A percentile compares a stretch with the other conserved stretches of the same genome.
Conservation (phyloP, 2,888 invertebrate genomes). For the Volucella inanis region DNA sequence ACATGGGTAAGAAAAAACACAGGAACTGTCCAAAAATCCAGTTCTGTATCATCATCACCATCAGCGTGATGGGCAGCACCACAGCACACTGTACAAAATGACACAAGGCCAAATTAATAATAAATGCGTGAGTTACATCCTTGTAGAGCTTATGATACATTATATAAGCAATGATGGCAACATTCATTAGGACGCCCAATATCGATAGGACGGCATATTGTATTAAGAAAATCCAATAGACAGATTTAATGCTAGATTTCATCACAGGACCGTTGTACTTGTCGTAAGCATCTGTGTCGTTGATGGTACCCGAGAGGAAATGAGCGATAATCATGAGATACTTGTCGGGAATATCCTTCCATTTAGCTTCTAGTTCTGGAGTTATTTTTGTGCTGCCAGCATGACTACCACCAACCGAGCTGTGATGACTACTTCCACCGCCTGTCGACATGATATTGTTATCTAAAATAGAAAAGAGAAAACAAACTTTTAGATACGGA, state of each 20-base stretch:
- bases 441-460: constrained; percentile 37
- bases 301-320: constrained; percentile 79
- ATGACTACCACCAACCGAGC: constrained; percentile 14
- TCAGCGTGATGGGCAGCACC: constrained; percentile 88
- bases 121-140: constrained; percentile 87
- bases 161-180: constrained; percentile 85
- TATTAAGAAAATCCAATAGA: constrained; percentile 86
- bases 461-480: constrained; percentile 35
- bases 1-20: constrained; percentile 89
- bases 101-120: constrained; percentile 87
- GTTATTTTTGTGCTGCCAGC: constrained; percentile 38
- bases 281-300: constrained; percentile 80
- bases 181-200: constrained; percentile 85
- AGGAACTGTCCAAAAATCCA: constrained; percentile 89
- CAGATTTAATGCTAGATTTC: constrained; percentile 84
- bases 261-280: constrained; percentile 86
- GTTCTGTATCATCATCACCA: constrained; percentile 88
- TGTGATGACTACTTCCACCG: constrained; percentile 46
- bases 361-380: constrained; percentile 76
- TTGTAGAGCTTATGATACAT: constrained; percentile 84
- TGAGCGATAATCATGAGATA: constrained; percentile 81
- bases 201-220: constrained; percentile 86
- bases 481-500: background rate
- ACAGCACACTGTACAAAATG: constrained; percentile 87
- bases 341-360: constrained; percentile 81